A percentile compares a stretch with the other conserved stretches of the same genome.
phyloP scores from a whole-genome alignment of 2,113 vertebrate genomes.

The Marmota flaviventris region DNA sequence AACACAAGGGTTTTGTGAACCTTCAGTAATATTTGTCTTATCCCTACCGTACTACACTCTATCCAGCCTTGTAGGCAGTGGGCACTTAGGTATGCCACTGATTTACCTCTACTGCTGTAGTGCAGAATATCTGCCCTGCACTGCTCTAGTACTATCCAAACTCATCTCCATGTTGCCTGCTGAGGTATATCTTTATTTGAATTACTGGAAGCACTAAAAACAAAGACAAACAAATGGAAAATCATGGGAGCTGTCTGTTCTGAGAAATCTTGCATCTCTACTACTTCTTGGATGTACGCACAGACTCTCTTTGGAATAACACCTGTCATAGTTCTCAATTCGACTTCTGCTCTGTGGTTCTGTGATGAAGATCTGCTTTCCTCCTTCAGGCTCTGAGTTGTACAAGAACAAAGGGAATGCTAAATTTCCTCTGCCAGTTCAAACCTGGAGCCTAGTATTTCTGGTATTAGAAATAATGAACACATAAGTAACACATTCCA shows the following conservation, averaged over 20 bases:
- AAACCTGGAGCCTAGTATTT: background rate
- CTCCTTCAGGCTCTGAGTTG: background rate
- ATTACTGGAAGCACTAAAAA: background rate
- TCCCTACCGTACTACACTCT: background rate
- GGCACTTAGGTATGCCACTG: background rate
- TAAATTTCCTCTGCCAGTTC: background rate
- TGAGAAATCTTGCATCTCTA: background rate
- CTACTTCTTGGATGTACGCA: background rate
- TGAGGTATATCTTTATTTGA: background rate
- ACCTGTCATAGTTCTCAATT: background rate
- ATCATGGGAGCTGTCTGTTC: background rate
- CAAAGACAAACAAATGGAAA: background rate
- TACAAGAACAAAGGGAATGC: background rate
- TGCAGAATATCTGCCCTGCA: accelerated
- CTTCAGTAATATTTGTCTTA: background rate
- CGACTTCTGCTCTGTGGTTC: background rate
- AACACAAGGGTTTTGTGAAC: background rate
- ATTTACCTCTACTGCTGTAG: background rate
- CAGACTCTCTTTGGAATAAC: background rate
- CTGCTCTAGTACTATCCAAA: accelerated
- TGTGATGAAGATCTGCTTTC: background rate
- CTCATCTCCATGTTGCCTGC: background rate
- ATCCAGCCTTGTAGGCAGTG: no score
- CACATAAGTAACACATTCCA: background rate
- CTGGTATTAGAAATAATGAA: background rate